phyloP scores from a whole-genome alignment of 1,140 invertebrate genomes.

The Sycophila sp. region DNA sequence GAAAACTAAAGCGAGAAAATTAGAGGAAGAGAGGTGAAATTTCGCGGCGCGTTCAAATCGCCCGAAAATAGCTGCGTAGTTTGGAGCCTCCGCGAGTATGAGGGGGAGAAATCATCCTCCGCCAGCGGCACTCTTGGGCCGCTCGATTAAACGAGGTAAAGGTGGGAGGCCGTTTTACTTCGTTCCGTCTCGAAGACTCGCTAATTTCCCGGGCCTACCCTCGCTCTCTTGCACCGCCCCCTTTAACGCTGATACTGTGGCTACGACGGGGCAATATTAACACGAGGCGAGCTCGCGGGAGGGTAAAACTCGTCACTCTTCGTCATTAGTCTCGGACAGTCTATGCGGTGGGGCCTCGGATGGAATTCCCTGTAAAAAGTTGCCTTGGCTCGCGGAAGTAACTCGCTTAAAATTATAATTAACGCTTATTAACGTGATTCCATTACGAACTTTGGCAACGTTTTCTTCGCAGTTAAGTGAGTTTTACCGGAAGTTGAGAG shows the following conservation, averaged over 20 bases:
- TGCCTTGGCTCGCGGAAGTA: too few relatives aligned
- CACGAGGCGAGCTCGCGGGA: background rate
- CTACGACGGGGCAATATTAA: conserved; percentile 14
- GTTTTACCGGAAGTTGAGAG: too few relatives aligned
- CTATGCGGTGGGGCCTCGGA: too few relatives aligned
- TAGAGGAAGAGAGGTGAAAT: conserved; percentile 54
- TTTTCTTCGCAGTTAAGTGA: too few relatives aligned
- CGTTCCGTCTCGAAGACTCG: conserved; percentile 52
- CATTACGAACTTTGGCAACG: too few relatives aligned
- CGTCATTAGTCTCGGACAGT: background rate
- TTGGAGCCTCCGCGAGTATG: too few relatives aligned
- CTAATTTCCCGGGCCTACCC: conserved; percentile 58
- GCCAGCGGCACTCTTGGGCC: background rate
- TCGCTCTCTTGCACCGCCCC: background rate
- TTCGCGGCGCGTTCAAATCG: conserved; percentile 51
- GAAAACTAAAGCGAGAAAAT: conserved; percentile 30
- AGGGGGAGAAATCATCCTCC: background rate
- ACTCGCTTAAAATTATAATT: too few relatives aligned
- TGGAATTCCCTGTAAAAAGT: too few relatives aligned
- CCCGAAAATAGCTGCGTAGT: conserved; percentile 50
- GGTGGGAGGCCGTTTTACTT: conserved; percentile 2
- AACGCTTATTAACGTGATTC: too few relatives aligned
- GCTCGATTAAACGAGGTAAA: conserved; percentile 51
- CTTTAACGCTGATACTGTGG: background rate
- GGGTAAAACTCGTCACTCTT: background rate